A percentile compares a stretch with the other conserved stretches of the same genome.
Conservation (phyloP, 1,140 invertebrate species). For the Caerostris darwini region DNA sequence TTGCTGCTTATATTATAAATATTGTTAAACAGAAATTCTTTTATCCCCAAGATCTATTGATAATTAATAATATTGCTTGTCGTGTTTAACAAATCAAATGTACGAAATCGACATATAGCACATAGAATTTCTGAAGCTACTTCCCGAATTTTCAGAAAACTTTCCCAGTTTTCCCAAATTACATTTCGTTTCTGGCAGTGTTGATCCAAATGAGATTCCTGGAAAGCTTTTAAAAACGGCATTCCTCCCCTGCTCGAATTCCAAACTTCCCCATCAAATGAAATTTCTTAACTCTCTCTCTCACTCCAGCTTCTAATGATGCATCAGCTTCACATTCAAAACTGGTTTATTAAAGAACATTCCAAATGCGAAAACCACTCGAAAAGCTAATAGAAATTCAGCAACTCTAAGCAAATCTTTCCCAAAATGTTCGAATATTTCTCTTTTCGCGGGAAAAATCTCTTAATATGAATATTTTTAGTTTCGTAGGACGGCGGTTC, state of each 20-base stretch:
- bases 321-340: background rate
- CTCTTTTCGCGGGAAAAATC: background rate
- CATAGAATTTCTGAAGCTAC: too few relatives aligned
- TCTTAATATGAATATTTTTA: conserved; percentile 43
- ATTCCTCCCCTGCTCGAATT: background rate
- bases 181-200: too few relatives aligned
- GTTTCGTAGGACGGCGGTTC: background rate
- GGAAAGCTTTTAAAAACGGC: background rate
- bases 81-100: too few relatives aligned
- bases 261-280: background rate
- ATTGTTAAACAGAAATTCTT: too few relatives aligned
- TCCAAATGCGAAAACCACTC: background rate
- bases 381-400: conserved; percentile 55
- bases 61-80: too few relatives aligned
- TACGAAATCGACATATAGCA: too few relatives aligned
- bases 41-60: too few relatives aligned
- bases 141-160: too few relatives aligned
- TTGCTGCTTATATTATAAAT: too few relatives aligned
- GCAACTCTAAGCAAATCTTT: conserved; percentile 47
- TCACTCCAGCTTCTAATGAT: conserved; percentile 4
- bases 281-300: background rate
- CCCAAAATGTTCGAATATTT: conserved; percentile 29
- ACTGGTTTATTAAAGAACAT: conserved; percentile 1
- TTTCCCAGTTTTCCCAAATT: too few relatives aligned
- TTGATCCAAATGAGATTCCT: background rate